Conservation (phyloP, 2,113 vertebrate genomes). For the Tursiops truncatus region DNA sequence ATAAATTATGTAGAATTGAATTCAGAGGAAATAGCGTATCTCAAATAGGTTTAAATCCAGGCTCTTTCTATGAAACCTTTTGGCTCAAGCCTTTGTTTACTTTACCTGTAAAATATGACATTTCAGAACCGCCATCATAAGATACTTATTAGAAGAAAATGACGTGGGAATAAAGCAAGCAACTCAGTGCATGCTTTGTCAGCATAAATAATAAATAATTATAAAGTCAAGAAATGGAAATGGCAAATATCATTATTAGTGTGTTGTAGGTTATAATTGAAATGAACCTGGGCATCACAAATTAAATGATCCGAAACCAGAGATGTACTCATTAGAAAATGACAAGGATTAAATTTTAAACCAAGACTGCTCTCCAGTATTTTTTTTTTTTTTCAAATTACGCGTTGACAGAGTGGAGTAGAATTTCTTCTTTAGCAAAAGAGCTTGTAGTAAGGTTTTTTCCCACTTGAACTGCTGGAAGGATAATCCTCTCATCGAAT, state of each 20-base stretch:
- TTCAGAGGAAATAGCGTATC: not conserved
- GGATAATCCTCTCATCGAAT: rapidly evolving
- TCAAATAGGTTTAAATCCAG: not conserved
- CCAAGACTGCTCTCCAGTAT: not conserved
- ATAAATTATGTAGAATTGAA: not conserved
- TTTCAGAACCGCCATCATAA: not conserved
- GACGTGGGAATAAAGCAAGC: rapidly evolving
- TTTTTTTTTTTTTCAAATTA: not conserved
- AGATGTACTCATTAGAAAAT: not conserved
- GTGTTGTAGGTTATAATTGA: no score
- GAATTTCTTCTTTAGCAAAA: not conserved
- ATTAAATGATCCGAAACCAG: not conserved
- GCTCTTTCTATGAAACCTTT: not conserved
- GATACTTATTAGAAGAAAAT: not conserved
- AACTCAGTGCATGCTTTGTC: not conserved
- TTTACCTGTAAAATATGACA: not conserved
- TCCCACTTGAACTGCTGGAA: not conserved
- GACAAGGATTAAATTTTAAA: not conserved
- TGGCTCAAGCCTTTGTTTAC: not conserved
- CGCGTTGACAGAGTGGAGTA: not conserved
- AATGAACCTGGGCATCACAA: not conserved
- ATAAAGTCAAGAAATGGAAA: not conserved
- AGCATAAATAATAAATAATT: not conserved
- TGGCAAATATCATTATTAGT: no score
- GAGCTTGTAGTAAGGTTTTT: not conserved